Evolutionary conservation across 2,888 invertebrate species (phyloP).

Genomic region (Diaphora mendica): DNA sequence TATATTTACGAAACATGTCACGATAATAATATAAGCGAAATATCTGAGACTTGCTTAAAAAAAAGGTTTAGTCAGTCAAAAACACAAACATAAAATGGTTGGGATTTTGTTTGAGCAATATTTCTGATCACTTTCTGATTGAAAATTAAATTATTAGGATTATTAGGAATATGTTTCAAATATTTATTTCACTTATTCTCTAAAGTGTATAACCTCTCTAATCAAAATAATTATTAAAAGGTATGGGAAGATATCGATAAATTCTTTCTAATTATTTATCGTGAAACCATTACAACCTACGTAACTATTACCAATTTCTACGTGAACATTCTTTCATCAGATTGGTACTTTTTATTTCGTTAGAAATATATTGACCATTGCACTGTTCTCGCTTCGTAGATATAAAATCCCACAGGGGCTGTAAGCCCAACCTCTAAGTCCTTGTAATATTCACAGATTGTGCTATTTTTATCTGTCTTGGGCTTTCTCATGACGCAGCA

Average conservation of each 20-base stretch:
- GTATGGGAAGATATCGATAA: too few species aligned
- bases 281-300: not conserved
- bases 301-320: too few species aligned
- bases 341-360: not conserved
- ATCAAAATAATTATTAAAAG: too few species aligned
- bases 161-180: too few species aligned
- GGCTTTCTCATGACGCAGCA: not conserved
- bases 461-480: constrained; percentile 1
- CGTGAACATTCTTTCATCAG: not conserved
- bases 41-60: not conserved
- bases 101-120: too few species aligned
- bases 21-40: not conserved
- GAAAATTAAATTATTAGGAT: too few species aligned
- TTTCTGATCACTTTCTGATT: too few species aligned
- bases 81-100: too few species aligned
- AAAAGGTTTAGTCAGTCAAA: not conserved
- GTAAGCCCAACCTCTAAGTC: constrained; percentile 1
- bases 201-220: too few species aligned
- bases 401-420: not conserved
- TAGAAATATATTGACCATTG: not conserved
- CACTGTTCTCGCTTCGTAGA: not conserved
- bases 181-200: too few species aligned
- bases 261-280: not conserved
- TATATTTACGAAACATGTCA: not conserved
- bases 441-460: constrained; percentile 4